Base-by-base conservation (phyloP, 2,113 vertebrate genomes). In the Pycnonotus jocosus region DNA sequence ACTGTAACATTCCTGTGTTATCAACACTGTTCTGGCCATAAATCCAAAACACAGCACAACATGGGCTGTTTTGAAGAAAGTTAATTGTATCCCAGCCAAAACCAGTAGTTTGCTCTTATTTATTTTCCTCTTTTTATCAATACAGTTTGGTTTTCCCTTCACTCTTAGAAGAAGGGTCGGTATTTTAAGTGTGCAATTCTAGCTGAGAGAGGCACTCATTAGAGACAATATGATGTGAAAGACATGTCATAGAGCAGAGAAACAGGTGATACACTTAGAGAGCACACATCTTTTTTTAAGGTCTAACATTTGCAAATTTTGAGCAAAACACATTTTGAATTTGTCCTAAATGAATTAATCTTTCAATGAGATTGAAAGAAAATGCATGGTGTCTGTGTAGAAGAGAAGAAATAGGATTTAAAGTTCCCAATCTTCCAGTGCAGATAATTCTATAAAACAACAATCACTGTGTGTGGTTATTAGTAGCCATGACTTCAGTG, bases 191-290 rank as follows among this genome's bases (percentile, higher is more conserved):
- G 27, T 51, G 76, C 24, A 64, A 58, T 82, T 33, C 62, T 60
- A 82, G 30, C 30, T 38, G 27, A 80, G 53, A 40, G 15, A 80
- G 23, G 9, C 30, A 7, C 16, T 42, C 31, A 19, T 40, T 30
- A 61, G 23, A 70, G 20, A 13, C 12, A 40, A 20, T 47, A 24
- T 35, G 16, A 47, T 0, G 0, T 50, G 27, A 81, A 42, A 37
- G 15, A 80, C 19, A 21, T 0, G 0, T 48, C 11, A 8, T 16
- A 45, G 15, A 65, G 12, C 14, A 51, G 48, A 60, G 37, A 37
- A 80, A 60, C 20, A 45, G 4, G 7, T 81, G 42, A 42, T 42
- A 51, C 4, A 23, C 5, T 53, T 72, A 58, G 65, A 12, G 10
- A 37, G 11, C 25, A 64, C 7, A 37, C 30, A 4, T 58, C 11